Percentiles rank a stretch among this genome's conserved stretches.
These are phyloP conservation scores for Cephalopterus ornatus DNA, from an alignment of 2,113 vertebrate genomes.

Conservation along the genomic window DNA sequence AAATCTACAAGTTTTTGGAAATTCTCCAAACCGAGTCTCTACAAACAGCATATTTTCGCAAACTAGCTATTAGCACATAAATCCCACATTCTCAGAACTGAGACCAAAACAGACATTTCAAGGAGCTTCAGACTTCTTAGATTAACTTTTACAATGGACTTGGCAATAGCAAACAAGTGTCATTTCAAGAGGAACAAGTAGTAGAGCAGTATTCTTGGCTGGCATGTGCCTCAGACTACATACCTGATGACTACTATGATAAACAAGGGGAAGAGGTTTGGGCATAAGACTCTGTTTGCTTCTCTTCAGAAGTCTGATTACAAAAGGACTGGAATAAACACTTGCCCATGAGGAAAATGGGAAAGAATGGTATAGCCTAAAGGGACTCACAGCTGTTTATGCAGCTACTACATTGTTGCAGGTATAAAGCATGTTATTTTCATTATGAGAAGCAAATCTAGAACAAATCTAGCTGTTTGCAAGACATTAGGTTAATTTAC, in stretches of 20 bases:
- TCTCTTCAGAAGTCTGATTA: not conserved
- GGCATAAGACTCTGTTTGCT: not conserved
- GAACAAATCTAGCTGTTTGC: not conserved
- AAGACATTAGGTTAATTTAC: not conserved
- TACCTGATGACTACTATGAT: not conserved
- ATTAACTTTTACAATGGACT: not conserved
- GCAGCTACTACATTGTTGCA: not conserved
- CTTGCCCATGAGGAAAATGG: not conserved
- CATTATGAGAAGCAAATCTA: not conserved
- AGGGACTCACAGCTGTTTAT: not conserved
- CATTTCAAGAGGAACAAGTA: not conserved
- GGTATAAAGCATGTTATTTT: conserved; percentile 33
- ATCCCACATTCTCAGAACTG: not conserved
- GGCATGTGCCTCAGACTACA: not conserved
- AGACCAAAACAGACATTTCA: not conserved
- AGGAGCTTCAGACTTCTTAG: not conserved
- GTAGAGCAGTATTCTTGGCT: not conserved
- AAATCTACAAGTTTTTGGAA: not conserved
- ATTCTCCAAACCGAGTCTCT: not conserved
- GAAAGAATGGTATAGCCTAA: not conserved
- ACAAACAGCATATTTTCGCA: not conserved
- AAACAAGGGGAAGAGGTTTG: not conserved
- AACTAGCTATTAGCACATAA: not conserved
- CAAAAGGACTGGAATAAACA: not conserved
- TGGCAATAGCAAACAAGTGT: not conserved